Conservation (phyloP, 1,140 invertebrate genomes). For the Wasmannia auropunctata region DNA sequence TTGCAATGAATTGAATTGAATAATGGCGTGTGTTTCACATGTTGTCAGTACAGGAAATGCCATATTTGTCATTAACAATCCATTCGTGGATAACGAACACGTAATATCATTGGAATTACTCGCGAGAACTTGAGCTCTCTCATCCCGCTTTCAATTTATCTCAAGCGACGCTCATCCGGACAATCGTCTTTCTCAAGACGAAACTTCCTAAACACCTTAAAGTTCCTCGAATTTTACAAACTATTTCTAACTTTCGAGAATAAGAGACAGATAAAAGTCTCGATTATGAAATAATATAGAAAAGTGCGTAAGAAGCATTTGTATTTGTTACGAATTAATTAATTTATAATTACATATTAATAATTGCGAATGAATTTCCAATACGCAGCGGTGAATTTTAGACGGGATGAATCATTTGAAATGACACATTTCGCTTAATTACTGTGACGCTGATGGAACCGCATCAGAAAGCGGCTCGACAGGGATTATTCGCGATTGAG, state of each 20-base stretch:
- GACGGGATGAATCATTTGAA: neutral
- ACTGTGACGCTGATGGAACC: neutral
- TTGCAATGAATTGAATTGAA: conserved; percentile 15
- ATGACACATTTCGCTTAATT: neutral
- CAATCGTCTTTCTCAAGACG: neutral
- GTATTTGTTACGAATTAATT: neutral
- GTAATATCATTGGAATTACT: neutral
- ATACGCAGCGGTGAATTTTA: neutral
- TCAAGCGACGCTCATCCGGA: neutral
- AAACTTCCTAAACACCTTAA: neutral
- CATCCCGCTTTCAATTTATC: neutral
- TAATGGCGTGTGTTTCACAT: neutral
- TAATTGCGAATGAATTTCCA: neutral
- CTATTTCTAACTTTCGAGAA: neutral
- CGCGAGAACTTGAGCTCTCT: neutral
- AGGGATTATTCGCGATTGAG: neutral
- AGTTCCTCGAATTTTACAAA: neutral
- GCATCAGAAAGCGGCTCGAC: neutral
- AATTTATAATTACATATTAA: neutral
- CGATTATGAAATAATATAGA: neutral
- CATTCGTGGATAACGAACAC: neutral
- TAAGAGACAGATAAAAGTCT: neutral
- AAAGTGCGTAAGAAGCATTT: neutral
- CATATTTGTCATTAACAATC: conserved; percentile 16
- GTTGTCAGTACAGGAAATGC: neutral